Evolutionary conservation across 2,888 invertebrate genomes (phyloP).

Genomic region (Gasteruption jaculator): DNA sequence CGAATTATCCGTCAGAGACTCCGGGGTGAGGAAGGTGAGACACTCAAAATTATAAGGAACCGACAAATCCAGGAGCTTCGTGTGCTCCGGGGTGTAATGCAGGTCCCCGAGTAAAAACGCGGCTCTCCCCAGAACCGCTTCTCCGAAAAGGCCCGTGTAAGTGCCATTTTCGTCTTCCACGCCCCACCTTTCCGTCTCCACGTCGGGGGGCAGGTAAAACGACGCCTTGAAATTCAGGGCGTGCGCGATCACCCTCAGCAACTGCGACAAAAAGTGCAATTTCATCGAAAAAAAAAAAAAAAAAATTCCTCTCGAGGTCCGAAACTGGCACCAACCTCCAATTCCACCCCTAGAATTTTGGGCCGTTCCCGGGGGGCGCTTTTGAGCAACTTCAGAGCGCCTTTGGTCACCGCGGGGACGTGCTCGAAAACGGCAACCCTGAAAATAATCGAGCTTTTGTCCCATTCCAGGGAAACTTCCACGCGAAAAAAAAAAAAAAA

Average conservation of each 20-base stretch:
- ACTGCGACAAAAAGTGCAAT: too few species aligned
- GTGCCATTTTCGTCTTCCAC: constrained; percentile 60
- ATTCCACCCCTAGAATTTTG: constrained; percentile 59
- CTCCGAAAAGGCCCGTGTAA: constrained; percentile 69
- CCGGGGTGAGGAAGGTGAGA: constrained; percentile 79
- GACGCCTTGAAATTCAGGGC: constrained; percentile 69
- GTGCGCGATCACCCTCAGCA: constrained; percentile 62
- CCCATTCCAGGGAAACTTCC: background rate
- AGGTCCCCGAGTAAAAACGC: constrained; percentile 75
- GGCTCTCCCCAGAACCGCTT: constrained; percentile 65
- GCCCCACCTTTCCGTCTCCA: constrained; percentile 67
- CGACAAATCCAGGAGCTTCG: constrained; percentile 68
- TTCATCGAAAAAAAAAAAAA: constrained; percentile 3
- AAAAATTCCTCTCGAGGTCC: constrained; percentile 4
- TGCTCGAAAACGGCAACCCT: constrained; percentile 66
- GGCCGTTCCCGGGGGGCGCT: constrained; percentile 10
- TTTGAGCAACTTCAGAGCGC: constrained; percentile 32
- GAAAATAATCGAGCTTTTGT: too few species aligned
- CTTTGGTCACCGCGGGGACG: constrained; percentile 61
- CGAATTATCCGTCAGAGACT: constrained; percentile 74
- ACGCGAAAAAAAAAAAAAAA: constrained; percentile 15
- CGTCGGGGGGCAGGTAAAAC: constrained; percentile 64
- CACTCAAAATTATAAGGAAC: constrained; percentile 79
- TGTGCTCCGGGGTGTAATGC: constrained; percentile 67
- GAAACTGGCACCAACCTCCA: constrained; percentile 59